These are phyloP conservation scores for Crocuta crocuta DNA, from an alignment of 2,113 vertebrate genomes.

Conservation along the genomic window DNA sequence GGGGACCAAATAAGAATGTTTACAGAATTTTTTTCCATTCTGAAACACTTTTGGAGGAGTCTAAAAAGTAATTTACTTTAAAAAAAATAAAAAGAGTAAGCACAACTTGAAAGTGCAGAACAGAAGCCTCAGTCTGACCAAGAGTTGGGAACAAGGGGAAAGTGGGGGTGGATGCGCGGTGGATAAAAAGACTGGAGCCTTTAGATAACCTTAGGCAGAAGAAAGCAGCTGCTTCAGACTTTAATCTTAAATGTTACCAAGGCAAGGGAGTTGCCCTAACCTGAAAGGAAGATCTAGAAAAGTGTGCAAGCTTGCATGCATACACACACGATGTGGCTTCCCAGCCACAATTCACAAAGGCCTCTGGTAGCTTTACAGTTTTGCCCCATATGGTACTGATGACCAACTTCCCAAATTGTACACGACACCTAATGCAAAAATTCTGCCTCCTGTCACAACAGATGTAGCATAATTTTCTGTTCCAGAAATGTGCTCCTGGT, in stretches of 20 bases:
- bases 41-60: too few species aligned
- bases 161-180: rapidly evolving
- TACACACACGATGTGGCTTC: not conserved
- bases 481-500: not conserved
- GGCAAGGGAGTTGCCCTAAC: not conserved
- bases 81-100: not conserved
- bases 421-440: conserved; percentile 1
- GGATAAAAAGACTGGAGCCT: not conserved
- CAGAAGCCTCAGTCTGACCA: not conserved
- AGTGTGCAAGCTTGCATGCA: not conserved
- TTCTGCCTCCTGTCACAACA: not conserved
- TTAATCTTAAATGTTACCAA: not conserved
- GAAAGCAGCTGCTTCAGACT: not conserved
- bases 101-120: not conserved
- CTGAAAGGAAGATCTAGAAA: not conserved
- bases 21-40: too few species aligned
- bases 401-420: not conserved
- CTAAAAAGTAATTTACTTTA: too few species aligned
- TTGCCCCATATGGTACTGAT: not conserved
- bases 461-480: not conserved
- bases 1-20: too few species aligned
- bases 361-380: not conserved
- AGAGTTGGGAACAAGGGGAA: not conserved
- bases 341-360: not conserved
- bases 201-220: not conserved